A percentile compares a stretch with the other conserved stretches of the same genome.
Conservation (phyloP, 1,140 invertebrate genomes). For the Globodera rostochiensis region DNA sequence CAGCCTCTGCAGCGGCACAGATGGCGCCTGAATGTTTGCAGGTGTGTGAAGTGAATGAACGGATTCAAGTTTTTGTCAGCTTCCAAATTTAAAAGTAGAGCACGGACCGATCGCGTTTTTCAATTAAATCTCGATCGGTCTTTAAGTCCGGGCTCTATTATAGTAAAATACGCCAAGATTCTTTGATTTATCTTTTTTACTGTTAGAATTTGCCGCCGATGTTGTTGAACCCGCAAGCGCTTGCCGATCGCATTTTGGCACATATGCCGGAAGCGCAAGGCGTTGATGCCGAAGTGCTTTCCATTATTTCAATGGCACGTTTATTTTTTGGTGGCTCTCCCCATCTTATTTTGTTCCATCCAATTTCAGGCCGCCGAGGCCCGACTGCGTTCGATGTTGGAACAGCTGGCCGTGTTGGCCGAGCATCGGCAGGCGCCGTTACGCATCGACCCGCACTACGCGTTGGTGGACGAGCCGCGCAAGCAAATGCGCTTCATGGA, state of each 20-base stretch:
- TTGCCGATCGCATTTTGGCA: constrained; percentile 32
- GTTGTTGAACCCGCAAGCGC: constrained; percentile 40
- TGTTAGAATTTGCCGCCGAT: constrained; percentile 40
- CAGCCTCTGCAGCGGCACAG: not conserved
- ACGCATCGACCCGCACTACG: constrained; percentile 45
- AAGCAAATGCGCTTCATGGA: constrained; percentile 50
- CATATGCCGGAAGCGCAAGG: constrained; percentile 43
- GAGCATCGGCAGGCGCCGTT: constrained; percentile 51
- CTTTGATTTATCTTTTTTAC: not conserved
- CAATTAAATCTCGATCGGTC: too few relatives aligned
- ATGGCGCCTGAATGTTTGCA: not conserved
- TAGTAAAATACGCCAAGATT: too few relatives aligned
- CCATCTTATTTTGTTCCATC: not conserved
- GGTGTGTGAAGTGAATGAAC: not conserved
- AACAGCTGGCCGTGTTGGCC: constrained; percentile 35
- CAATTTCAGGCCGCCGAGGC: constrained; percentile 34
- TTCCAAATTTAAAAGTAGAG: not conserved
- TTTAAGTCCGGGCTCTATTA: too few relatives aligned
- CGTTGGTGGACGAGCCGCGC: constrained; percentile 47
- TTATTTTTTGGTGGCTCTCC: not conserved
- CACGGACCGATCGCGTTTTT: too few relatives aligned
- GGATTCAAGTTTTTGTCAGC: not conserved
- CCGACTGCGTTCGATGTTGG: constrained; percentile 26
- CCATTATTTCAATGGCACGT: constrained; percentile 38
- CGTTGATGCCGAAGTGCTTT: constrained; percentile 47